Base-by-base conservation (phyloP, 37 sponge, comb jelly and placozoan species). In the Dysidea cf. avara region DNA sequence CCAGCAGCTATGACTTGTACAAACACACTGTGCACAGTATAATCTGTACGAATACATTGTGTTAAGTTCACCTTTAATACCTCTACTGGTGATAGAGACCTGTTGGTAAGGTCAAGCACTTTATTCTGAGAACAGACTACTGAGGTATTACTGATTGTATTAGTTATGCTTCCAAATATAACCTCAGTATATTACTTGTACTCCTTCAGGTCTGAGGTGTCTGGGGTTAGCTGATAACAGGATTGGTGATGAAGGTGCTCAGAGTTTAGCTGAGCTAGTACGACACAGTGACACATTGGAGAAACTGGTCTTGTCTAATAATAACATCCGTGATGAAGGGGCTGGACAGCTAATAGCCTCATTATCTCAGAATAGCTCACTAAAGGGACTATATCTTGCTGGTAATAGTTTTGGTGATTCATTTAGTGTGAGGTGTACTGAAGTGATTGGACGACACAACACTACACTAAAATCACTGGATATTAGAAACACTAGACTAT, bases 221-320 rank as follows among this genome's bases (percentile, higher is more conserved):
- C 76, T 89, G 14, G 85, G 90, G 31, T 59, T 89, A 24, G 69
- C 81, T 60, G 81, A 84, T 46, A 84, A 83, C 43, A 5, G 57
- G 0, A 84, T 89, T 33, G 72, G 81, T n/a, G 74, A 89, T 50
- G 73, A 75, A 47, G 90, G 90, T 22, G 90, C 90, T 3, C 33
- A 48, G 32, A 39, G 71, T 0, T 67, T 83, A 47, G 90, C 90
- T n/a, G 75, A 80, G 21, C 53, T 79, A 24, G 18, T 89, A 2
- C 71, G 76, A 3, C 24, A 46, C 18, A 83, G 53, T 12, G 76
- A 72, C 61, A 79, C 84, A 5, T 73, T 89, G 14, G 46, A 89
- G 61, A 58, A 22, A 20, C 71, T 84, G 9, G 43, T 78, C 24
- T 63, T 89, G 12, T 83, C 84, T 68, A 76, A 76, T 7, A 89